Evolutionary conservation across 2,888 invertebrate species (phyloP), one percentile per base, ranked within the genome.

Genomic region (Stenolophus ochropezus): DNA sequence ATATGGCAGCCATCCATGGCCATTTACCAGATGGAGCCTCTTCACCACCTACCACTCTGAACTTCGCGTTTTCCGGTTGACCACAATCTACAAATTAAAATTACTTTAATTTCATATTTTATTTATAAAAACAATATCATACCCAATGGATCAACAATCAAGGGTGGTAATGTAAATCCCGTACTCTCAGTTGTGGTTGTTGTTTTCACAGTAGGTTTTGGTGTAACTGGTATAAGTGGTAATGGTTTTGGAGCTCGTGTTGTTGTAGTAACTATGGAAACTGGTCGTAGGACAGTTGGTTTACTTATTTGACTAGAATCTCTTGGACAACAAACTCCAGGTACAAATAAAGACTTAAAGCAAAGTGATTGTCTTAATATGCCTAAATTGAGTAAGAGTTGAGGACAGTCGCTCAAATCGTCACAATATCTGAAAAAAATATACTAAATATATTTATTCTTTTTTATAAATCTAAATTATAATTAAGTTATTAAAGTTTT

Each of bases 1-100:
- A 97, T 85, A 97, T 96, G 0, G 97, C 97, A 0, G 96, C 98
- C 95, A 98, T 96, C 98, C 98, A 98, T 0, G 98, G 98, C 96
- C 97, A 97, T 76, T 96, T 93, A 0, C 97, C 97, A 0, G 96
- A 94, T 21, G 94, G 91, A 0, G 97, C 92, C 87, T 95, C 94
- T 78, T 95, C 94, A 2, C 98, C 98, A 0, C 98, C 98, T 0
- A 98, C 98, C 56, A 98, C 96, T 2, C 98, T 93, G 83, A 95
- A 96, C 56, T 94, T 94, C 76, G 94, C 96, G 86, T 94, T 93
- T 90, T 95, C 96, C 83, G 94, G 93, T 84, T 96, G 94, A 0
- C 96, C 96, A 86, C 96, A 96, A 84, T 96, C 96, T 94, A 18
- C 18, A 69, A 69, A 18, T 27, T 6, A 88, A 6, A 81, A 76